Conservation (phyloP, 1,140 invertebrate species). For the Ostrea edulis region DNA sequence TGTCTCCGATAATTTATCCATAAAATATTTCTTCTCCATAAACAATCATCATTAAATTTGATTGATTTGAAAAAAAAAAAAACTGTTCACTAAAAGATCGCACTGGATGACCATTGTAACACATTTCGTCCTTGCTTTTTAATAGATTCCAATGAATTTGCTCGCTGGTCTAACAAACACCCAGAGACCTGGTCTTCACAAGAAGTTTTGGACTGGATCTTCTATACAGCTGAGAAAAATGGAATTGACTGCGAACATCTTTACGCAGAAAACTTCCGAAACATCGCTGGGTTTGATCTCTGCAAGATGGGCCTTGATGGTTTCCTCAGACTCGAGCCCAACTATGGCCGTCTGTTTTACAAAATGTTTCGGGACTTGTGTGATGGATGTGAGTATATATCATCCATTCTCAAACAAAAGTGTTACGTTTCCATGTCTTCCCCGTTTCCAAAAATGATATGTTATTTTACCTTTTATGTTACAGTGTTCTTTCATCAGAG, state of each 20-base stretch:
- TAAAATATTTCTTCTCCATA: neutral
- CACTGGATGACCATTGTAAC: neutral
- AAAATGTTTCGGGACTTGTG: conserved; percentile 61
- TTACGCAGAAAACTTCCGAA: conserved; percentile 69
- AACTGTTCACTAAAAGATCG: neutral
- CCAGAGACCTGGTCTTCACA: conserved; percentile 69
- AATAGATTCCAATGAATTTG: conserved; percentile 51
- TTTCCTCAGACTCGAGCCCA: conserved; percentile 65
- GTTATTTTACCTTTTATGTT: no score
- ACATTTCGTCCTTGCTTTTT: neutral
- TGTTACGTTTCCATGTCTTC: neutral
- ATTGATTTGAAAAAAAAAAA: neutral
- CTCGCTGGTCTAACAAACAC: conserved; percentile 66
- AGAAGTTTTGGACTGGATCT: conserved; percentile 73
- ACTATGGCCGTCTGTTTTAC: conserved; percentile 67
- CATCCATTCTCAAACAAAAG: neutral
- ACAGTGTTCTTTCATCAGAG: conserved; percentile 41
- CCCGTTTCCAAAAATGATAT: no score
- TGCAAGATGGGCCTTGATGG: conserved; percentile 68
- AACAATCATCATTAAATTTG: conserved; percentile 22
- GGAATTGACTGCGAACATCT: conserved; percentile 65
- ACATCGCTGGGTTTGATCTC: conserved; percentile 64
- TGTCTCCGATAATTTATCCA: neutral
- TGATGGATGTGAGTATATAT: conserved; percentile 53
- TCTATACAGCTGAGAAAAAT: conserved; percentile 65